Conservation (phyloP, 2,888 invertebrate genomes). For the Morpho helenor region DNA sequence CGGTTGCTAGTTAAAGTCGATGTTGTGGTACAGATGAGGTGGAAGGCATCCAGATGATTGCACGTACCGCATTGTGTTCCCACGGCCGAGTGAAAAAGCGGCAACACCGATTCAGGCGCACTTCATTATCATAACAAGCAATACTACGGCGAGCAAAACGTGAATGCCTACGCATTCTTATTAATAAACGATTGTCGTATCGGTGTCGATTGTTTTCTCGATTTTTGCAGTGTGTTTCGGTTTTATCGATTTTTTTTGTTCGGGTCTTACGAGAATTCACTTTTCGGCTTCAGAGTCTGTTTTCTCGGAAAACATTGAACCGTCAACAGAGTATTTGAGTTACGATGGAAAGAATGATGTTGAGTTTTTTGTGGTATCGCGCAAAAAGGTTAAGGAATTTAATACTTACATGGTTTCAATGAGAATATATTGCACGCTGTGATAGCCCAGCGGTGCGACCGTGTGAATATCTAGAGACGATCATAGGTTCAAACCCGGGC, state of each 20-base stretch:
- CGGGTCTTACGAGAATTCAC: background rate
- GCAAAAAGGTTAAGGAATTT: too few relatives aligned
- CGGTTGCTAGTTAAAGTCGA: constrained; percentile 52
- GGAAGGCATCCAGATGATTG: constrained; percentile 11
- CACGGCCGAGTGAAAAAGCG: constrained; percentile 56
- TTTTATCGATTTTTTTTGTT: constrained; percentile 6
- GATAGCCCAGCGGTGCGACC: too few relatives aligned
- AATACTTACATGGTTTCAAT: too few relatives aligned
- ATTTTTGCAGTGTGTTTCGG: constrained; percentile 6
- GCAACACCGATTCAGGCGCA: constrained; percentile 40
- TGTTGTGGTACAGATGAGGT: constrained; percentile 46
- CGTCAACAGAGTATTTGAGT: background rate
- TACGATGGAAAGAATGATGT: too few relatives aligned
- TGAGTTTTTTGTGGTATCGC: too few relatives aligned
- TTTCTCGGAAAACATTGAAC: constrained; percentile 6
- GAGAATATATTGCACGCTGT: too few relatives aligned
- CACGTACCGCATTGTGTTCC: constrained; percentile 55
- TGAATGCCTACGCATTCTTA: constrained; percentile 24
- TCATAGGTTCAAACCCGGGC: too few relatives aligned
- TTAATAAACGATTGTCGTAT: constrained; percentile 22
- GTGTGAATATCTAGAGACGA: too few relatives aligned
- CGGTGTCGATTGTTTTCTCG: constrained; percentile 17
- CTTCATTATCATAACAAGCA: constrained; percentile 51
- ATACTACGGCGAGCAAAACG: constrained; percentile 25
- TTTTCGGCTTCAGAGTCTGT: constrained; percentile 1